Percentiles rank a stretch among this genome's conserved stretches.
These are phyloP conservation scores for Microtus californicus DNA, from an alignment of 2,797 vertebrate genomes.

Conservation along the genomic window DNA sequence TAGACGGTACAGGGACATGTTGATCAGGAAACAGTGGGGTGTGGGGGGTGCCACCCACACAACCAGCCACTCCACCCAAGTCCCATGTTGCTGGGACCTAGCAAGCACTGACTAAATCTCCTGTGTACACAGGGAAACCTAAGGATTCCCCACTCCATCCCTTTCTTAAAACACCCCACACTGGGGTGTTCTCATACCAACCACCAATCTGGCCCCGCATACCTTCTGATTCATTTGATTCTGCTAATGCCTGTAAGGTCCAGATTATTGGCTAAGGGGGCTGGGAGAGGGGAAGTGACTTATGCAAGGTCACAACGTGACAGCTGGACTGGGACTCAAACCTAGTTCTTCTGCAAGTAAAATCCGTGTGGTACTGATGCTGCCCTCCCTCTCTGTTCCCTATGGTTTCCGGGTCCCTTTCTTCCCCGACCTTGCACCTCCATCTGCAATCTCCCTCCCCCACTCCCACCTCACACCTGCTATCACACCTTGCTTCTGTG, in stretches of 20 bases:
- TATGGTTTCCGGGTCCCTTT: constrained; percentile 11
- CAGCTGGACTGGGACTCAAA: constrained; percentile 50
- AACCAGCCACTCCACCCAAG: constrained; percentile 45
- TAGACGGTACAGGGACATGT: neutral
- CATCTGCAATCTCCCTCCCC: constrained; percentile 8
- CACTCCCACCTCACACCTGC: constrained; percentile 1
- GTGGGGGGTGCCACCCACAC: constrained; percentile 46
- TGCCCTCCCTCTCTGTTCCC: neutral
- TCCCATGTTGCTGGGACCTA: constrained; percentile 11
- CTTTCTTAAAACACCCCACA: constrained; percentile 33
- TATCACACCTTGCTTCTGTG: constrained; percentile 16
- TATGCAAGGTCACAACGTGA: constrained; percentile 64
- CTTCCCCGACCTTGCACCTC: constrained; percentile 24
- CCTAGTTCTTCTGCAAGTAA: constrained; percentile 25
- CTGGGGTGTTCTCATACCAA: constrained; percentile 11
- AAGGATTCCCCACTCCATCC: neutral
- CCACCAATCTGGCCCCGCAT: neutral
- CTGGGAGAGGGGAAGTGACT: constrained; percentile 54
- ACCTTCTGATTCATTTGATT: neutral
- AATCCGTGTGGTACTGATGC: neutral
- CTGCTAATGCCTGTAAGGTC: constrained; percentile 50
- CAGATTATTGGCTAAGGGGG: constrained; percentile 24
- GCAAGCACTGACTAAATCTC: constrained; percentile 32
- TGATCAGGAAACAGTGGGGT: neutral
- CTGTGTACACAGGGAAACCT: neutral